Base-by-base conservation (phyloP, 2,888 invertebrate species). In the Leptarthrus brevirostris region DNA sequence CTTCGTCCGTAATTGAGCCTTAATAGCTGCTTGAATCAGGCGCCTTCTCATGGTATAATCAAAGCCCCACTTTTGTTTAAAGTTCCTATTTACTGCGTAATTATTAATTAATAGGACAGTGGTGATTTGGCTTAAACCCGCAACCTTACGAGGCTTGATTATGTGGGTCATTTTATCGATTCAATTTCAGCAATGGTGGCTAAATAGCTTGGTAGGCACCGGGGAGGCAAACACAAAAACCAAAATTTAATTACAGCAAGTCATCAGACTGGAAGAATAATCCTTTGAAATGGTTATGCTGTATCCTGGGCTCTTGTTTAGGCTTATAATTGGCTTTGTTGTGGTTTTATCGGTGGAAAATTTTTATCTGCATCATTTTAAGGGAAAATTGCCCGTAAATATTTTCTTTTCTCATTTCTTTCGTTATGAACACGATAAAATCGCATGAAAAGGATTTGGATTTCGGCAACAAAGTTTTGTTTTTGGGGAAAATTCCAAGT, bases 211-310 rank as follows among this genome's bases (percentile, higher is more conserved):
- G 16, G 12, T 52, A 52, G 8, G 52, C 18, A 20, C 12, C 8
- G 22, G 22, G 22, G 52, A 30, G 30, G 18, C 18, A 20, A 52
- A 22, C 20, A 52, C 22, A 20, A 8, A 52, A 52, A 52, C 52
- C 52, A 20, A 52, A 52, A 52, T 52, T 52, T 52, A 52, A 52
- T 52, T 52, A 52, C 52, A 3, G 20, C 52, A 16, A 52, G 52
- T 52, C 52, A 52, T 52, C 52, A 52, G 52, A 52, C 20, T 20
- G 52, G 22, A 52, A 52, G 52, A 16, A 20, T 52, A 52, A 52
- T 52, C 16, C 52, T 52, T 22, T 52, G 20, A 12, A 52, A 52
- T 18, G 22, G 52, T 3, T 20, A 18, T n/a, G 44, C 12, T 5
- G 52, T 18, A 52, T 18, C 12, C 52, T 5, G 10, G 22, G 18